phyloP scores from a whole-genome alignment of 1,140 invertebrate species.

The Metaphire vulgaris region DNA sequence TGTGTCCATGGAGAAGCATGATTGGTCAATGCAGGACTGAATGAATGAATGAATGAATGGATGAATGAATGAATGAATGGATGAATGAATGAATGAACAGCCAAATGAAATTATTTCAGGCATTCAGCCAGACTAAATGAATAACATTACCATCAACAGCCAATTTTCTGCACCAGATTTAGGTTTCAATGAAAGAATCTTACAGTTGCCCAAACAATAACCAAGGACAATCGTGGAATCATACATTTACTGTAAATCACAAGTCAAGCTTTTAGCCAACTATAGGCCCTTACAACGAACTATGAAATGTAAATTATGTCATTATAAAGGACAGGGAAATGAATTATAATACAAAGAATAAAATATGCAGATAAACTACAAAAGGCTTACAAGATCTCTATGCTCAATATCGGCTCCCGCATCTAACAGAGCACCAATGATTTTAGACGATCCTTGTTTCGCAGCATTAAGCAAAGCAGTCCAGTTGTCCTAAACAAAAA shows the following conservation, averaged over 20 bases:
- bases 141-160: not conserved
- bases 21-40: not conserved
- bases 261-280: too few relatives aligned
- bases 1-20: not conserved
- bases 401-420: conserved; percentile 81
- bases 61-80: too few relatives aligned
- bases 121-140: not conserved
- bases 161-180: not conserved
- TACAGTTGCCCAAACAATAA: not conserved
- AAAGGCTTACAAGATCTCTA: conserved; percentile 72
- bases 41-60: not conserved
- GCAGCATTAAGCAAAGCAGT: conserved; percentile 80
- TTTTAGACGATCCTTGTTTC: conserved; percentile 76
- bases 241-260: not conserved
- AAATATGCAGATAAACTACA: too few relatives aligned
- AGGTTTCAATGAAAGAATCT: not conserved
- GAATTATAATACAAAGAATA: too few relatives aligned
- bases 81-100: not conserved
- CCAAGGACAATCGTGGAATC: not conserved
- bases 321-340: too few relatives aligned
- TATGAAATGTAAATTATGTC: not conserved
- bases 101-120: not conserved
- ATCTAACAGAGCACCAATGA: conserved; percentile 75
- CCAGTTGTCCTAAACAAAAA: conserved; percentile 73
- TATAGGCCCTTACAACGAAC: not conserved